Conservation (phyloP, 2,113 vertebrate species). For the Atlantisia rogersi region DNA sequence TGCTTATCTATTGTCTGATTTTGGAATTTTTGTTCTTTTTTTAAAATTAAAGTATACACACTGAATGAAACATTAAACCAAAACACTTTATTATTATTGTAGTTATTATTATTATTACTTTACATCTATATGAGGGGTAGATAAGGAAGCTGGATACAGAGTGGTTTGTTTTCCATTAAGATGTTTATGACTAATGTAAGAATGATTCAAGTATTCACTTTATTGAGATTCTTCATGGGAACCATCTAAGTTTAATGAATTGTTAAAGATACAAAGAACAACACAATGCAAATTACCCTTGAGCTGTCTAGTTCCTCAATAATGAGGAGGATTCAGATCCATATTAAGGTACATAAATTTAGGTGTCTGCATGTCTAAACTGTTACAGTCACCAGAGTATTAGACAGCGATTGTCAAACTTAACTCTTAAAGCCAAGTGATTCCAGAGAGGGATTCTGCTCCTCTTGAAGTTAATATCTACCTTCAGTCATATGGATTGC, state of each 20-base stretch:
- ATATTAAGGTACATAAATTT: neutral
- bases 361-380: too few species aligned
- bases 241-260: neutral
- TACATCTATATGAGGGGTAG: neutral
- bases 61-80: neutral
- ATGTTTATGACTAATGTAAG: neutral
- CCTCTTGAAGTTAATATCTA: neutral
- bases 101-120: neutral
- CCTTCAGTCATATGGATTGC: neutral
- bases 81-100: too few species aligned
- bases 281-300: neutral
- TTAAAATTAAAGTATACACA: neutral
- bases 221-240: neutral
- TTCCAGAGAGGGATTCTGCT: neutral
- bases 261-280: neutral
- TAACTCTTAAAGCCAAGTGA: neutral
- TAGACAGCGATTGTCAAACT: neutral
- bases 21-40: neutral
- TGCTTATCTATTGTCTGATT: neutral
- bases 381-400: neutral
- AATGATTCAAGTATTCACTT: neutral
- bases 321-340: neutral
- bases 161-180: neutral
- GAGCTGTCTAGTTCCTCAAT: neutral
- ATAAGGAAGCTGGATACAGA: neutral